Evolutionary conservation across 2,888 invertebrate genomes (phyloP).

Genomic region (Agrotis clavis): DNA sequence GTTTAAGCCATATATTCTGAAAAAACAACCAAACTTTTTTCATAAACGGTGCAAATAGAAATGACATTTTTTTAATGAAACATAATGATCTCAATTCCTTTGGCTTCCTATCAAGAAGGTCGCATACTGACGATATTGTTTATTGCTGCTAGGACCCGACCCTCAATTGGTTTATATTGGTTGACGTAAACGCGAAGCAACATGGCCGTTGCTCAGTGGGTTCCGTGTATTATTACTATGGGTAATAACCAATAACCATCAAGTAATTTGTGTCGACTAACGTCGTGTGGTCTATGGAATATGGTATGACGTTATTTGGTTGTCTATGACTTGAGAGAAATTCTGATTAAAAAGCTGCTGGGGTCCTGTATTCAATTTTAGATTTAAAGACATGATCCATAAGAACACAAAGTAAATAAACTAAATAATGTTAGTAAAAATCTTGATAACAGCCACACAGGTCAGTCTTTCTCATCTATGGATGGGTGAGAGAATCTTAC

Average conservation of each 20-base stretch:
- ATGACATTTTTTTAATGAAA: slow-evolving; percentile 63
- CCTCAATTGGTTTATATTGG: slow-evolving; percentile 87
- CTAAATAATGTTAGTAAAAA: background rate
- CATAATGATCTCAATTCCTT: slow-evolving; percentile 68
- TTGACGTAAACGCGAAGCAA: slow-evolving; percentile 76
- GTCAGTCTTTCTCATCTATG: too few species aligned
- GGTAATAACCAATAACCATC: slow-evolving; percentile 55
- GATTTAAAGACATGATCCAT: background rate
- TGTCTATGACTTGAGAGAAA: background rate
- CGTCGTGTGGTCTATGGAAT: slow-evolving; percentile 11
- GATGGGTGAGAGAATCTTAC: too few species aligned
- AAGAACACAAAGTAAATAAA: background rate
- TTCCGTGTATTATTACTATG: slow-evolving; percentile 55
- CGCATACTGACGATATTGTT: slow-evolving; percentile 66
- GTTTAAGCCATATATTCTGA: too few species aligned
- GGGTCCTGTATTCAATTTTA: background rate
- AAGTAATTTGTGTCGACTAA: slow-evolving; percentile 54
- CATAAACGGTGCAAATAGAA: background rate
- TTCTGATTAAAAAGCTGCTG: background rate
- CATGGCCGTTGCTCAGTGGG: slow-evolving; percentile 57
- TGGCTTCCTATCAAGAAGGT: slow-evolving; percentile 61
- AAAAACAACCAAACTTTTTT: too few species aligned
- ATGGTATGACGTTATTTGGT: slow-evolving; percentile 6
- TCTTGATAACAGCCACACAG: too few species aligned
- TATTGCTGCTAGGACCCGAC: slow-evolving; percentile 67